These are phyloP conservation scores for Actinostola sp. DNA, from an alignment of 92 coral and sea anemone species.

Conservation along the genomic window DNA sequence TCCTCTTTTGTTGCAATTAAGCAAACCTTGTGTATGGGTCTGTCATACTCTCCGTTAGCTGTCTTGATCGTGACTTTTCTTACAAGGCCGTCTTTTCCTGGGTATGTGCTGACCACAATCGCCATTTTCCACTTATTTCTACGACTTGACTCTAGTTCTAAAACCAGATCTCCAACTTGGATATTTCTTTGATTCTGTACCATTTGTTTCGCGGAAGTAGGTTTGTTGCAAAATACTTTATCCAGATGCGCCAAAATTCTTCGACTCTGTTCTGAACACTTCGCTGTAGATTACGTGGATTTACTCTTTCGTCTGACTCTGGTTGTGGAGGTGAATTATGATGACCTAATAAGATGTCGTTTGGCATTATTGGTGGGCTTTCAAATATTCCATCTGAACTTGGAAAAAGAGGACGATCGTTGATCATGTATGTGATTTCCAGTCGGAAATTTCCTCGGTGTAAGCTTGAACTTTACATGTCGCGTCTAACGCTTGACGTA, in stretches of 20 bases:
- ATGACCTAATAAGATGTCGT: conserved; percentile 57
- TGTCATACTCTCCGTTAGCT: conserved; percentile 7
- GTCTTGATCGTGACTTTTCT: conserved; percentile 33
- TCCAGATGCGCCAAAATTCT: conserved; percentile 64
- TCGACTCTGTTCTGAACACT: conserved; percentile 19
- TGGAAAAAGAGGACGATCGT: conserved; percentile 62
- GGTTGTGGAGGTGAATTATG: conserved; percentile 60
- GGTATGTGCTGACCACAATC: conserved; percentile 30
- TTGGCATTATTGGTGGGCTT: conserved; percentile 60
- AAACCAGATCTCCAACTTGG: conserved; percentile 38
- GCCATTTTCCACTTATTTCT: conserved; percentile 61
- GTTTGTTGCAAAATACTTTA: conserved; percentile 61
- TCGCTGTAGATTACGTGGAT: conserved; percentile 43
- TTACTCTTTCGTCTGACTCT: conserved; percentile 41
- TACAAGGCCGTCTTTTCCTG: conserved; percentile 41
- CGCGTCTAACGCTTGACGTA: conserved; percentile 58
- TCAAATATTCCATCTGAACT: conserved; percentile 66
- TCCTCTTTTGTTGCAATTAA: conserved; percentile 28
- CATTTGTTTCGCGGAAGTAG: conserved; percentile 63
- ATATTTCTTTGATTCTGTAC: conserved; percentile 45
- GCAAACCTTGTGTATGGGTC: conserved; percentile 35
- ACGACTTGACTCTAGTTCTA: conserved; percentile 24
- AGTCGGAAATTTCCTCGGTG: conserved; percentile 74
- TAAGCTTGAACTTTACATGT: conserved; percentile 61
- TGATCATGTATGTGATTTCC: conserved; percentile 52